Evolutionary conservation across 2,797 vertebrate genomes (phyloP), one percentile per base, ranked within the genome.

Genomic region (Sphenodon punctatus): DNA sequence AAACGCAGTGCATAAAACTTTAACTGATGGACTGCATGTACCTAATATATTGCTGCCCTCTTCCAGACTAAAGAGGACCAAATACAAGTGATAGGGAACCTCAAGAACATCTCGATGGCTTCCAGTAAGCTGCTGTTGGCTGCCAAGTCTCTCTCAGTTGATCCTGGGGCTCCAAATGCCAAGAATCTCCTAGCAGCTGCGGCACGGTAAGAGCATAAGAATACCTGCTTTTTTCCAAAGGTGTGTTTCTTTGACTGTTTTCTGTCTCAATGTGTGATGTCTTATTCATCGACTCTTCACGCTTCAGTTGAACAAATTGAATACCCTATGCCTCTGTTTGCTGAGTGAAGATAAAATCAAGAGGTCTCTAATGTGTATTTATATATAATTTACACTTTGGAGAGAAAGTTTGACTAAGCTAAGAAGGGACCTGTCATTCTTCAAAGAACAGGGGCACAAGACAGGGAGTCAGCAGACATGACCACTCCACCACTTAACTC

Each of bases 41-140:
- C 20, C 72, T 51, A 25, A 48, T 64, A 32, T 70, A 78, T 41
- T 38, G 30, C 42, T 88, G 46, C 76, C 88, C 30, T 71, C 90
- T 93, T 94, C 5, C 94, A 99, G 99, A 97, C 96, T n/a, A 97
- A 98, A 93, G 98, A 99, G 23, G 99, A 99, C 95, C 98, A 99
- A 96, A 97, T 99, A 85, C 98, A 99, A 94, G 98, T 99, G 75
- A 98, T 99, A 87, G 98, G 99, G 74, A 99, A 99, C 94, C 97
- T 99, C 88, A 99, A 99, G 94, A 99, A 98, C 85, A 99, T 99
- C 94, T 99, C 99, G 3, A 99, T 99, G 99, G 98, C 99, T 5
- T 99, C 98, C 90, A 99, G 98, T 94, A 99, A 99, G 90, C 95
- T 99, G 82, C 93, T 99, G 68, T 93, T 99, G 80, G 99, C 99